Base-by-base conservation (phyloP, 1,140 invertebrate species). In the Sarcophaga peregrina region DNA sequence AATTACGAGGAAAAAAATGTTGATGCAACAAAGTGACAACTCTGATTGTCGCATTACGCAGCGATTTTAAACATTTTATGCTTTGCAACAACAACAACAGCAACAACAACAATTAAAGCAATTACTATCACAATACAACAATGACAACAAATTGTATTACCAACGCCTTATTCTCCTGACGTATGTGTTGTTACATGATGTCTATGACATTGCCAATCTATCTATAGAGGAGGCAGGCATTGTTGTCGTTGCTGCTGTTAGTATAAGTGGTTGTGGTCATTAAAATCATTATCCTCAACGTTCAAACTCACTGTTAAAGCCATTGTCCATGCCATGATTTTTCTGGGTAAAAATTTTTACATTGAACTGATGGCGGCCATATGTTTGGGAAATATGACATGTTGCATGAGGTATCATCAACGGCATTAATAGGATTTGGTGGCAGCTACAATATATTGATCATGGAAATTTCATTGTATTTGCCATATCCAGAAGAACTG, bases 1-100 rank as follows among this genome's bases (percentile, higher is more conserved):
- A 9, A 68, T 8, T 25, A 4, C 25, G 25, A 37, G 1, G 25
- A 37, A 68, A 68, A 17, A 68, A n/a, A 68, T 52, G 13, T 68
- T 68, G 62, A 68, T 68, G 62, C 62, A 68, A 68, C 62, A 68
- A 68, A 68, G 62, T 68, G 62, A 68, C 62, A 68, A 68, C 62
- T 68, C 62, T 68, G 62, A 68, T 68, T 68, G 62, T 68, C 62
- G 62, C 62, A 68, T 68, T 68, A 68, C 62, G 62, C 62, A 68
- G 62, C 62, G 62, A 68, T 68, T 68, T 68, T 68, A 68, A 68
- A 17, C 62, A 68, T 58, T 13, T 58, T 37, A 37, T 58, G 54
- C 20, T 68, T 9, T 68, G 62, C 62, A 68, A 20, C 9, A 25
- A 68, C 17, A 68, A 68, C 17, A 68, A n/a, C n/a, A 20, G 62